Evolutionary conservation across 2,113 vertebrate species (phyloP).

Genomic region (Morphnarchus princeps): DNA sequence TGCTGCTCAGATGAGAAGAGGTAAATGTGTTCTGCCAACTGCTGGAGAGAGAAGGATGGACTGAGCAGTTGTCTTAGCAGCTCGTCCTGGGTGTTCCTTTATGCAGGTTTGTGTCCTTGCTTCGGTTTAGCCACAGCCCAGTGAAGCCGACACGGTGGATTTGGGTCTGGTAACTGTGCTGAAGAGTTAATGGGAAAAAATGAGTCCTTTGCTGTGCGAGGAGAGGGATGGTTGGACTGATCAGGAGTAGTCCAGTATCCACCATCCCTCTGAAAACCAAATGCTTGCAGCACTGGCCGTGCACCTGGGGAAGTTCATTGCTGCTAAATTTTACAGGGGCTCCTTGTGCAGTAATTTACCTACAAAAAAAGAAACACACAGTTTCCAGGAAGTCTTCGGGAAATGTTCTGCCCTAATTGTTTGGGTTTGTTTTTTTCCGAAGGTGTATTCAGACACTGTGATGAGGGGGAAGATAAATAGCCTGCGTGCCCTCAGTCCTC

Average conservation of each 20-base stretch:
- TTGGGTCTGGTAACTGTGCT: not conserved
- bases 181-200: not conserved
- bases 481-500: not conserved
- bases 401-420: not conserved
- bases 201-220: not conserved
- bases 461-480: not conserved
- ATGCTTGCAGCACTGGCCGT: too few relatives aligned
- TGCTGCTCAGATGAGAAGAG: not conserved
- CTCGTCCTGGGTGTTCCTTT: not conserved
- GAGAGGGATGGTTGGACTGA: not conserved
- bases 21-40: not conserved
- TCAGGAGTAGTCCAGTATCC: not conserved
- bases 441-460: not conserved
- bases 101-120: not conserved
- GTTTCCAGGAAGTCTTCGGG: not conserved
- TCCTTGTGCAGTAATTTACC: not conserved
- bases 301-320: not conserved
- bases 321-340: rapidly evolving
- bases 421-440: not conserved
- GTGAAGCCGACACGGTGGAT: rapidly evolving
- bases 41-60: not conserved
- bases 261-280: too few relatives aligned
- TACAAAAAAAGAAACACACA: not conserved
- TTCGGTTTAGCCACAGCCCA: not conserved
- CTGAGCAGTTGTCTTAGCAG: not conserved